Base-by-base conservation (phyloP, 2,888 invertebrate species). In the Drosophila infuscata region DNA sequence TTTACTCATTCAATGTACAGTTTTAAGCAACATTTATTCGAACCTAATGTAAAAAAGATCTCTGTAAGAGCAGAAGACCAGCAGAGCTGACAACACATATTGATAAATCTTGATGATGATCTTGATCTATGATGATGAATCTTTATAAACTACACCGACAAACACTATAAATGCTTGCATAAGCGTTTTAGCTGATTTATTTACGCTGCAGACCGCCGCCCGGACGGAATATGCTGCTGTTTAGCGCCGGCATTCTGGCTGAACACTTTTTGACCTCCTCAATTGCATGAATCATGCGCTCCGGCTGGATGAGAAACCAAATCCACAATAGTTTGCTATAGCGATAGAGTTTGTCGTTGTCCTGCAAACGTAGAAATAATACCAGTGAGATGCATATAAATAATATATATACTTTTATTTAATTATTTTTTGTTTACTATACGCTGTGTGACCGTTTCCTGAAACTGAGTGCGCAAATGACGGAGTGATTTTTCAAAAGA, bases 301-400 rank as follows among this genome's bases (percentile, higher is more conserved):
- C 89, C 4, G 93, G 93, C 33, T 93, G 93, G 1, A 92, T 92
- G 12, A 93, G 79, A 70, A 93, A 93, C 93, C 93, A 93, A 56
- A 93, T 91, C 93, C 93, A 93, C 12, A 93, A 79, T 9, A 91
- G 70, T 54, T 91, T 86, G 49, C 87, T 88, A 43, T 91, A 91
- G 35, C 92, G 91, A 91, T 91, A 92, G 5, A 93, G 79, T 59
- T 83, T 89, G 54, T 93, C 92, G 38, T 87, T 83, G 38, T 88
- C 86, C 92, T 93, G 35, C 46, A 25, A 25, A 11, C 74, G 67
- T 58, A 0, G 9, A 30, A 25, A 35, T 32, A 12, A 12, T 20
- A 52, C 3, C 5, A 0, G 30, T 52, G 1, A 38, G 20, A 36
- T 35, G 17, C 15, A 35, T 20, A 15, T 4, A 46, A 46, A 30